Evolutionary conservation across 2,113 vertebrate genomes (phyloP), one percentile per base, ranked within the genome.

Genomic region (Rousettus leschenaultii): DNA sequence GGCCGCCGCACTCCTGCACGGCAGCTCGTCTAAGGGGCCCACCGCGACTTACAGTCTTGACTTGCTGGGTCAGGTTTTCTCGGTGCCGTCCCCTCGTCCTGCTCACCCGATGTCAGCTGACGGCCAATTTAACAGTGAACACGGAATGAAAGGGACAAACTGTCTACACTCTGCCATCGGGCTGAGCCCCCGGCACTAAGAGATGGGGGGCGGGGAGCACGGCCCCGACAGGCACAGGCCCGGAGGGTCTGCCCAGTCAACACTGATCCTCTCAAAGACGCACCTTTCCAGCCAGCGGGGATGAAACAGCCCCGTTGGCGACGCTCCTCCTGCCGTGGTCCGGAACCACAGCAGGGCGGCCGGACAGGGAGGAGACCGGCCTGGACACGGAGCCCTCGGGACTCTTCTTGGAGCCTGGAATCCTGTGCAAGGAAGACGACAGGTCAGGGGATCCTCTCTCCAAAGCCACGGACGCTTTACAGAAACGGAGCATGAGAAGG

Each of bases 391-490:
- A 94, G 2, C 97, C 98, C 22, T 99, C 99, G 0, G 95, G 92
- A 96, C 98, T 99, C 98, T 99, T 99, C 98, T 98, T 99, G 14
- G 98, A 96, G 87, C 99, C 98, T 26, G 99, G 98, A 77, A 99
- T 98, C 97, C 99, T 99, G 89, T 22, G 26, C 30, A 24, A 74
- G 48, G 61, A 53, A 96, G 51, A 68, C 71, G 4, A 26, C 7
- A 13, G 21, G 80, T 40, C 18, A 9, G 38, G 35, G 30, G n/a
- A 3, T 0, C 9, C 15, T 55, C 53, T 53, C 33, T 26, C 19
- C 6, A 19, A 55, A 33, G 28, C 18, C 48, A 33, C 21, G 19
- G 9, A 68, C 1, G 18, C 18, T 7, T 8, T 5, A 28, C 24
- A 9, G 40, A 45, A 33, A 40, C 10, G 15, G n/a, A 53, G 48